These are phyloP conservation scores for Anadara kagoshimensis DNA, from an alignment of 1,140 invertebrate species.

Conservation along the genomic window DNA sequence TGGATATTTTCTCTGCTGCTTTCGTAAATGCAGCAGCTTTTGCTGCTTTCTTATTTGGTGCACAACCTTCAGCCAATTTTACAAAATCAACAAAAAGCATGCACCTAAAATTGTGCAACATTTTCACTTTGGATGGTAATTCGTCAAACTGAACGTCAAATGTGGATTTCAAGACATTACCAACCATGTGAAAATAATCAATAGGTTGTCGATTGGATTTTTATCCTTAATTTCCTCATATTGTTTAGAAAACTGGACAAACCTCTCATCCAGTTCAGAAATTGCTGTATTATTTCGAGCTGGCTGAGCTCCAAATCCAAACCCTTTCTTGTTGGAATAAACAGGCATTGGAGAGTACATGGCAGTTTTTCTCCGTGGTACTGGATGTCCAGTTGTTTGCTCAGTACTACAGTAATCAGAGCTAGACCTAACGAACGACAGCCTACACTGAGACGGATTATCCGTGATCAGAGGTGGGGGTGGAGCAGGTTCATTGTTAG, in stretches of 20 bases:
- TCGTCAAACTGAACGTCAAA: constrained; percentile 22
- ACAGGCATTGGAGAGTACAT: too few relatives aligned
- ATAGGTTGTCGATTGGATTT: constrained; percentile 4
- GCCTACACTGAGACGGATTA: background rate
- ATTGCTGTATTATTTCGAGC: too few relatives aligned
- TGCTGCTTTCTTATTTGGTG: constrained; percentile 55
- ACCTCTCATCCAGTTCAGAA: background rate
- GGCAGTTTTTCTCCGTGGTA: too few relatives aligned
- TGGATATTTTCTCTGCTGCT: constrained; percentile 48
- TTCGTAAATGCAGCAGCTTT: constrained; percentile 59
- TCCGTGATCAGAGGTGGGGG: background rate
- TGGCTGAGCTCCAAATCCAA: too few relatives aligned
- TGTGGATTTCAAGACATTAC: constrained; percentile 19
- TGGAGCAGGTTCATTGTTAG: background rate
- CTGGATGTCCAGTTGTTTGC: background rate
- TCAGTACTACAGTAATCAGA: constrained; percentile 30
- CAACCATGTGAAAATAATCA: constrained; percentile 32
- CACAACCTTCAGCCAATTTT: constrained; percentile 41
- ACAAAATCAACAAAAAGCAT: constrained; percentile 44
- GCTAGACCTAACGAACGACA: constrained; percentile 17
- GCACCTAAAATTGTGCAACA: constrained; percentile 42
- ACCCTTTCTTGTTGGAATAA: too few relatives aligned
- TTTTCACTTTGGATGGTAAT: background rate
- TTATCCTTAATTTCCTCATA: constrained; percentile 2
- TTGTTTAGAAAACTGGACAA: background rate